Conservation (phyloP, 2,113 vertebrate species). For the Microtus richardsoni region DNA sequence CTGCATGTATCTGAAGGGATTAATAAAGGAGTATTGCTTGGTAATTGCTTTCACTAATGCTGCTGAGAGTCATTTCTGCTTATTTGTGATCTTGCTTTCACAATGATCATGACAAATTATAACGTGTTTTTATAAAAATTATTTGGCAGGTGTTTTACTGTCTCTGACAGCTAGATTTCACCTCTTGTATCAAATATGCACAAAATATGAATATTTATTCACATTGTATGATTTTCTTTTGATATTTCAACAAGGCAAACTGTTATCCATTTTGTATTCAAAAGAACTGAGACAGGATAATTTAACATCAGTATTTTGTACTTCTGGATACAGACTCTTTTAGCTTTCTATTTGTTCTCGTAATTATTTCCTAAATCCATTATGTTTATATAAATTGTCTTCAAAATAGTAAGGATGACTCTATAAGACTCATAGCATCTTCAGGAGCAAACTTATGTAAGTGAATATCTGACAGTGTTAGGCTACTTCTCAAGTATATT, state of each 20-base stretch:
- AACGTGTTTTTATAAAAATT: conserved; percentile 30
- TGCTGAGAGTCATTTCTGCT: not conserved
- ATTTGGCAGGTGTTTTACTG: conserved; percentile 34
- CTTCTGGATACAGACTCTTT: not conserved
- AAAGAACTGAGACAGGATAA: not conserved
- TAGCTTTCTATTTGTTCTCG: not conserved
- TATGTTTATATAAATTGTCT: not conserved
- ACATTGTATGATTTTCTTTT: conserved; percentile 23
- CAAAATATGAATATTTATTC: not conserved
- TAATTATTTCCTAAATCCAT: not conserved
- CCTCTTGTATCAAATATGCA: not conserved
- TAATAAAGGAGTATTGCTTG: not conserved
- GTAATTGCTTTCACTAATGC: conserved; percentile 30
- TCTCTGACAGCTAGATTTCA: not conserved
- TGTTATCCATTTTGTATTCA: not conserved
- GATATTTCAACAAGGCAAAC: not conserved
- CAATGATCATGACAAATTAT: not conserved
- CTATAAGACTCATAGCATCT: not conserved
- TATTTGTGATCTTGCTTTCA: not conserved
- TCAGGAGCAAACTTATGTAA: not conserved
- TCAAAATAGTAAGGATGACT: not conserved
- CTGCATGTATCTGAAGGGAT: not conserved
- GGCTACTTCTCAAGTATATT: not conserved
- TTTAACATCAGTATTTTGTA: not conserved
- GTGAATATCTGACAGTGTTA: not conserved